phyloP scores from a whole-genome alignment of 2,888 invertebrate species.

The Tholera decimalis region DNA sequence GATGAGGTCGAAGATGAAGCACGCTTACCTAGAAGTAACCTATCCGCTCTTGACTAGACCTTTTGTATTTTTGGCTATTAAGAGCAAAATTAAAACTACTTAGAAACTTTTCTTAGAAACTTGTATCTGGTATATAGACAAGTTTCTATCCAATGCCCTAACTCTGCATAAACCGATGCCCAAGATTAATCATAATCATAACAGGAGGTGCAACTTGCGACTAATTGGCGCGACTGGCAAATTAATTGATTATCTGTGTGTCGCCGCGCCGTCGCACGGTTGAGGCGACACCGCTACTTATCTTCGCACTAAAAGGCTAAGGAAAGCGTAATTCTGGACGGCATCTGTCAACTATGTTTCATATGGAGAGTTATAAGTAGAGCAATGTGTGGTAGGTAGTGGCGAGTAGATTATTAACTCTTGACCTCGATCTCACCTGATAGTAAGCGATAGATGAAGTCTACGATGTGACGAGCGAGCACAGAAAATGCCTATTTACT shows the following conservation, averaged over 20 bases:
- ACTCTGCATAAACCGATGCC: slow-evolving; percentile 55
- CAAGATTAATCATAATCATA: slow-evolving; percentile 80
- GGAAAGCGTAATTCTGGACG: slow-evolving; percentile 46
- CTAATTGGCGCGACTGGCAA: slow-evolving; percentile 81
- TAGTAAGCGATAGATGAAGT: too few species aligned
- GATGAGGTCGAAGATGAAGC: too few species aligned
- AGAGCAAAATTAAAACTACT: too few species aligned
- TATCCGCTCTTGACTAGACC: too few species aligned
- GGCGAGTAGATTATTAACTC: too few species aligned
- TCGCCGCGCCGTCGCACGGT: slow-evolving; percentile 61
- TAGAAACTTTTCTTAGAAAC: background rate
- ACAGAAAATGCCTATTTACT: too few species aligned
- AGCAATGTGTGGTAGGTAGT: slow-evolving; percentile 4
- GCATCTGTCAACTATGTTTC: slow-evolving; percentile 51
- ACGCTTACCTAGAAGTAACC: too few species aligned
- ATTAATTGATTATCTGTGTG: slow-evolving; percentile 83
- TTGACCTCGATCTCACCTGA: too few species aligned
- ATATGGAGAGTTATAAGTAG: slow-evolving; percentile 14
- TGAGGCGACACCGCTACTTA: slow-evolving; percentile 51
- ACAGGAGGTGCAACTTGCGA: slow-evolving; percentile 78
- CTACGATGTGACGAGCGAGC: too few species aligned
- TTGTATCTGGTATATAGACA: too few species aligned
- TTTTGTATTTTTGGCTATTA: background rate
- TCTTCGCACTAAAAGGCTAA: slow-evolving; percentile 43
- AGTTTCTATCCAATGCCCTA: background rate